Conservation (phyloP, 2,888 invertebrate species). For the Phyto melanocephala region DNA sequence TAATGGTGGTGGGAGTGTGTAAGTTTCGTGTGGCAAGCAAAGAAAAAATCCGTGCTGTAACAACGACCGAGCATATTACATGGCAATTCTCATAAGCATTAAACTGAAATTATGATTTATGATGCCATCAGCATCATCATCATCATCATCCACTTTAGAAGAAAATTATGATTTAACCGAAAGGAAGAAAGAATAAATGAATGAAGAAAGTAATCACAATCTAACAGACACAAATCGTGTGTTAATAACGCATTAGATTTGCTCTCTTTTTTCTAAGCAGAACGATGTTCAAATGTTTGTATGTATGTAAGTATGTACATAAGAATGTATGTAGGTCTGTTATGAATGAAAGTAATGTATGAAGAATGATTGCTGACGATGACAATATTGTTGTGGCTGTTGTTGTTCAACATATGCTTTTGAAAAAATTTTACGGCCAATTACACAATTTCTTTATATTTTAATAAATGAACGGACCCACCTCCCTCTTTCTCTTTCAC, state of each 20-base stretch:
- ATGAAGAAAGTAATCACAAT: slow-evolving; percentile 43
- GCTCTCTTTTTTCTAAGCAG: slow-evolving; percentile 16
- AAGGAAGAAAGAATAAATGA: not conserved
- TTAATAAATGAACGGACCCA: slow-evolving; percentile 56
- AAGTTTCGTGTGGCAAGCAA: not conserved
- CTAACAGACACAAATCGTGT: slow-evolving; percentile 62
- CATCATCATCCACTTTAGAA: slow-evolving; percentile 27
- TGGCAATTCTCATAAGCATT: slow-evolving; percentile 59
- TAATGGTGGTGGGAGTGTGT: slow-evolving; percentile 11
- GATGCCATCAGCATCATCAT: slow-evolving; percentile 55
- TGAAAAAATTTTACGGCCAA: slow-evolving; percentile 59
- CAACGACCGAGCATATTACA: slow-evolving; percentile 47
- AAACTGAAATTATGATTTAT: slow-evolving; percentile 63
- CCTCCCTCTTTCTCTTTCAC: slow-evolving; percentile 18
- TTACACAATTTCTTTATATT: slow-evolving; percentile 52
- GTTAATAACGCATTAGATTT: slow-evolving; percentile 59
- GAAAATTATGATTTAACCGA: slow-evolving; percentile 30
- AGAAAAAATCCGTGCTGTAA: slow-evolving; percentile 51
- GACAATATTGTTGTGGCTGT: slow-evolving; percentile 28
- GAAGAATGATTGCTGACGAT: slow-evolving; percentile 56
- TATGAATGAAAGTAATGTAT: not conserved
- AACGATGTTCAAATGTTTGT: not conserved
- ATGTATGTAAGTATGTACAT: not conserved
- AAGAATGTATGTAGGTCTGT: no score
- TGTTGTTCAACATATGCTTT: slow-evolving; percentile 59